Conservation (phyloP, 1,140 invertebrate genomes). For the Trypoxylus dichotomus region DNA sequence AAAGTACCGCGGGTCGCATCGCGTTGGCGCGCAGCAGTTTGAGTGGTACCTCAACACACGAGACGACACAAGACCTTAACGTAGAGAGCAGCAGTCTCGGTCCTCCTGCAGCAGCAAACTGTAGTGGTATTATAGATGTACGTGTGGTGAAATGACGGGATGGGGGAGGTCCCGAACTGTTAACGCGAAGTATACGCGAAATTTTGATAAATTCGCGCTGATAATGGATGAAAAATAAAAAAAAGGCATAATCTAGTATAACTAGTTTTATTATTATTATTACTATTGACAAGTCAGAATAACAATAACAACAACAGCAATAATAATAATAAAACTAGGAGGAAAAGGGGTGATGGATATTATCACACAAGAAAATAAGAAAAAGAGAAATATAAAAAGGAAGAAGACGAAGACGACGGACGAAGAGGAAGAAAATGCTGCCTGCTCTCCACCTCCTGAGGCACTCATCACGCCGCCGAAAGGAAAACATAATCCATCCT, state of each 20-base stretch:
- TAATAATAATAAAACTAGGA: conserved; percentile 8
- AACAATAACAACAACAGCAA: not conserved
- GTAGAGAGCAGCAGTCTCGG: conserved; percentile 15
- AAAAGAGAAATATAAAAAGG: not conserved
- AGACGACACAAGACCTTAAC: conserved; percentile 18
- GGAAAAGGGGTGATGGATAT: not conserved
- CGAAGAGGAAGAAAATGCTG: conserved; percentile 9
- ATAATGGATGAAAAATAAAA: not conserved
- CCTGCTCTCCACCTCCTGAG: conserved; percentile 1
- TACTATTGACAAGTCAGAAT: not conserved
- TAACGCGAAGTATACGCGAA: too few relatives aligned
- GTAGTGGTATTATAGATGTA: not conserved
- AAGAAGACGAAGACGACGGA: not conserved
- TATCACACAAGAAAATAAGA: not conserved
- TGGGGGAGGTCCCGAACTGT: not conserved
- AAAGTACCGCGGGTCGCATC: conserved; percentile 34
- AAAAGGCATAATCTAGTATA: too few relatives aligned
- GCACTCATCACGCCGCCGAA: conserved; percentile 29
- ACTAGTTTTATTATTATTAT: too few relatives aligned
- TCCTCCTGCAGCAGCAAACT: conserved; percentile 15
- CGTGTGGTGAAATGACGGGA: not conserved
- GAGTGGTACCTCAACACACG: conserved; percentile 16
- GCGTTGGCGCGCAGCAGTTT: conserved; percentile 38
- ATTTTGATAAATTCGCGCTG: not conserved
- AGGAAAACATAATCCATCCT: conserved; percentile 29